These are phyloP conservation scores for Lepidostoma basale DNA, from an alignment of 1,140 invertebrate genomes.

Conservation along the genomic window DNA sequence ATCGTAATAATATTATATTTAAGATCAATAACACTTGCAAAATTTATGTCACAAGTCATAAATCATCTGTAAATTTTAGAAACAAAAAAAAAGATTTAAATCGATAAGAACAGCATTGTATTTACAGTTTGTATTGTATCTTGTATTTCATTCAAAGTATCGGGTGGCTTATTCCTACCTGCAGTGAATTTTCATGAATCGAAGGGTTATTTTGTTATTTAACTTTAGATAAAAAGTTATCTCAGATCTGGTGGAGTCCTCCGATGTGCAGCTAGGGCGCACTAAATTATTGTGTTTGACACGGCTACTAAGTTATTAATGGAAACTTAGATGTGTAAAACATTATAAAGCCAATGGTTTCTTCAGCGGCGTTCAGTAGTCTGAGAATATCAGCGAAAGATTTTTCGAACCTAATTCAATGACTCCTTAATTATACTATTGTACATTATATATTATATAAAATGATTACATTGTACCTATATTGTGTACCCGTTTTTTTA, in stretches of 20 bases:
- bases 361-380: neutral
- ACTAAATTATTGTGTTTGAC: neutral
- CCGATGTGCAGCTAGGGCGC: neutral
- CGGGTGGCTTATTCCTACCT: neutral
- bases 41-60: too few species aligned
- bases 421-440: too few species aligned
- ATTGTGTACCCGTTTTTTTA: too few species aligned
- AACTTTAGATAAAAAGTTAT: neutral
- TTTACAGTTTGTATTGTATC: neutral
- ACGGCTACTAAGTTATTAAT: neutral
- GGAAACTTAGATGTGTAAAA: neutral
- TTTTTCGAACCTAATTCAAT: too few species aligned
- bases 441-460: too few species aligned
- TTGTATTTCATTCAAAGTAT: conserved; percentile 1
- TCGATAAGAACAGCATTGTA: too few species aligned
- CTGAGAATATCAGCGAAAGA: neutral
- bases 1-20: too few species aligned
- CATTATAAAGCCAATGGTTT: neutral
- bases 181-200: conserved; percentile 8
- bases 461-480: too few species aligned
- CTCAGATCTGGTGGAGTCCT: neutral
- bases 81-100: too few species aligned
- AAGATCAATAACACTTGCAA: too few species aligned
- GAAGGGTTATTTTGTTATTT: neutral
- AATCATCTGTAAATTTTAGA: too few species aligned